Conservation (phyloP, 2,113 vertebrate species). For the Micronisus gabar region DNA sequence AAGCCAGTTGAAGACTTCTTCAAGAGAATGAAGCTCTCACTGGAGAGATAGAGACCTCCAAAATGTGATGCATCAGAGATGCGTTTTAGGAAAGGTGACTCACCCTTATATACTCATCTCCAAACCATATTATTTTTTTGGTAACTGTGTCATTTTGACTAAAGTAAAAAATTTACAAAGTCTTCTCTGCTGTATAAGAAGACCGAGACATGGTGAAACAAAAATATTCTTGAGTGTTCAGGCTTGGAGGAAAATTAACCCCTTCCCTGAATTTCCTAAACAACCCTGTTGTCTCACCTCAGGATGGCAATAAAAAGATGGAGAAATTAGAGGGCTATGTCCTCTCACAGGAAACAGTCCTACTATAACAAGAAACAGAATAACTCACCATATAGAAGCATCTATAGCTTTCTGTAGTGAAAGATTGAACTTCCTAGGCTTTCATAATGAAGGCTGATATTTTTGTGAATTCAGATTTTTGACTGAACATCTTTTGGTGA, state of each 20-base stretch:
- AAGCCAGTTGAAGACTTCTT: not conserved
- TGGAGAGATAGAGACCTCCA: not conserved
- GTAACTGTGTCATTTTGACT: not conserved
- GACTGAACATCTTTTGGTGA: not conserved
- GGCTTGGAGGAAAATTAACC: not conserved
- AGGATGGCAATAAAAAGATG: not conserved
- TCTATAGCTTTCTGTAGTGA: not conserved
- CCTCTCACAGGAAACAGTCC: not conserved
- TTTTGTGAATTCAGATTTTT: not conserved
- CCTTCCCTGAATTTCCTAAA: not conserved
- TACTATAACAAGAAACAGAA: not conserved
- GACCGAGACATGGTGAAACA: not conserved
- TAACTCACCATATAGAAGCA: not conserved
- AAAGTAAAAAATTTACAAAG: not conserved
- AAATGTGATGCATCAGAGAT: not conserved
- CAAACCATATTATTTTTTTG: not conserved
- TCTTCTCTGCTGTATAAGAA: not conserved
- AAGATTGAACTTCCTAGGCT: not conserved
- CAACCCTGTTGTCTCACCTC: not conserved
- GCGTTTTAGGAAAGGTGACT: not conserved
- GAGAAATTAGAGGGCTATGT: not conserved
- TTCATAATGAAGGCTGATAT: not conserved
- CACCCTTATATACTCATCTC: not conserved
- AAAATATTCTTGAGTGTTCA: not conserved
- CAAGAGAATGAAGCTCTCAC: not conserved